phyloP scores from a whole-genome alignment of 2,888 invertebrate species.

The Sphaerophoria taeniata region DNA sequence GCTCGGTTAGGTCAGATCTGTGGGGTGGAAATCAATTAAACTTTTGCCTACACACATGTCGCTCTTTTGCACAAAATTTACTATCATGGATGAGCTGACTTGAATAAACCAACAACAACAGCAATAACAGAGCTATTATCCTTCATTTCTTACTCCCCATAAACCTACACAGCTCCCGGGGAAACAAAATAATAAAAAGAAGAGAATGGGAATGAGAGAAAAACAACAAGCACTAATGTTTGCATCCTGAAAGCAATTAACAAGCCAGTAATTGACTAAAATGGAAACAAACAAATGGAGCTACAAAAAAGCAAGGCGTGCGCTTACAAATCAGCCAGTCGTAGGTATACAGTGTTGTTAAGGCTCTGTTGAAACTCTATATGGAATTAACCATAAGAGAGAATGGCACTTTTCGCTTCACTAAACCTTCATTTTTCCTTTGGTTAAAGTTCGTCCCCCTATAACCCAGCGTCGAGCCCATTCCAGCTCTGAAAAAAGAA shows the following conservation, averaged over 20 bases:
- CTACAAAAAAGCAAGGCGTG: constrained; percentile 50
- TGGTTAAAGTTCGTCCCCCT: constrained; percentile 42
- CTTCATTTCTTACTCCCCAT: constrained; percentile 60
- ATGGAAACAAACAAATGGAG: constrained; percentile 78
- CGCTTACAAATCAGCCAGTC: constrained; percentile 45
- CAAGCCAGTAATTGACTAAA: constrained; percentile 81
- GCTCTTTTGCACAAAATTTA: constrained; percentile 22
- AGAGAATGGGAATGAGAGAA: not conserved
- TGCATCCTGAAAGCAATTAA: constrained; percentile 79
- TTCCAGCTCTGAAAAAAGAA: not conserved
- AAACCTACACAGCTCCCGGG: constrained; percentile 43
- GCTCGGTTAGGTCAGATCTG: constrained; percentile 19
- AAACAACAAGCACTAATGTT: constrained; percentile 67
- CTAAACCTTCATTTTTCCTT: constrained; percentile 33
- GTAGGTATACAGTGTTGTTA: not conserved
- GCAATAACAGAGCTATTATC: constrained; percentile 58
- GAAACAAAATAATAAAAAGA: constrained; percentile 10
- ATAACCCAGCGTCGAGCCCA: not conserved
- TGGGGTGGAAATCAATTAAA: constrained; percentile 66
- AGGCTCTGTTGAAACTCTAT: too few species aligned
- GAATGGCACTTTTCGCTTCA: constrained; percentile 40
- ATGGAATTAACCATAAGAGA: not conserved
- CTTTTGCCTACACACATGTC: constrained; percentile 46
- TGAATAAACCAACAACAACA: constrained; percentile 59
- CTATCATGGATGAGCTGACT: constrained; percentile 51